Evolutionary conservation across 2,888 invertebrate genomes (phyloP).

Genomic region (Phyllotreta cruciferae): DNA sequence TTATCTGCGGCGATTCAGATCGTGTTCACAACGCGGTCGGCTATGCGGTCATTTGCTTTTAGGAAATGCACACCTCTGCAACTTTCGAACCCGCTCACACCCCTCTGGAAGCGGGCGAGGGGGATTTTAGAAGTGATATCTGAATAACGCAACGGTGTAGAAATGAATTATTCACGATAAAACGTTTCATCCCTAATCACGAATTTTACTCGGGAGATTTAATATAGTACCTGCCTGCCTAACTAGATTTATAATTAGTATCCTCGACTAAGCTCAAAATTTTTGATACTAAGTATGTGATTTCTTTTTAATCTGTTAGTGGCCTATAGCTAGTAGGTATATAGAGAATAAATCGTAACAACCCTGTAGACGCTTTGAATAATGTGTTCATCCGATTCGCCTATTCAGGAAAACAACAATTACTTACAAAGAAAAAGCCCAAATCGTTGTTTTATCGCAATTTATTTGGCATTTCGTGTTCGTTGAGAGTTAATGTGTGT

Average conservation of each 20-base stretch:
- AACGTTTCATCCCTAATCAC: too few species aligned
- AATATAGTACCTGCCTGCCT: too few species aligned
- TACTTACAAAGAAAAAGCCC: constrained; percentile 28
- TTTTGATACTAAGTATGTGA: too few species aligned
- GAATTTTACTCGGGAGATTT: too few species aligned
- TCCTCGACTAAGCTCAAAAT: too few species aligned
- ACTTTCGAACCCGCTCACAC: constrained; percentile 2
- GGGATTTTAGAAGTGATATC: constrained; percentile 8
- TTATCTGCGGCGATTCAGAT: constrained; percentile 47
- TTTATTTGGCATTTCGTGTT: constrained; percentile 46
- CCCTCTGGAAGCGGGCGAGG: not conserved
- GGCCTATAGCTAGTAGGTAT: too few species aligned
- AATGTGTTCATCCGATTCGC: constrained; percentile 19
- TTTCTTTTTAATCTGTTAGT: too few species aligned
- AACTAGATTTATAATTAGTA: not conserved
- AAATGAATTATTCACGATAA: too few species aligned
- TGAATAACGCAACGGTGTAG: too few species aligned
- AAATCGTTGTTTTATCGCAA: constrained; percentile 34
- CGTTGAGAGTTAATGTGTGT: constrained; percentile 49
- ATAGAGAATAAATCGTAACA: not conserved
- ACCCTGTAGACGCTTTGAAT: constrained; percentile 8
- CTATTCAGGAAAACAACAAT: constrained; percentile 31
- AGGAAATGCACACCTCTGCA: constrained; percentile 31
- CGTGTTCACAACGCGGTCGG: constrained; percentile 51
- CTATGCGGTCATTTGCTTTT: constrained; percentile 37